phyloP scores from a whole-genome alignment of 1,140 invertebrate species.

The Trypoxylus dichotomus region DNA sequence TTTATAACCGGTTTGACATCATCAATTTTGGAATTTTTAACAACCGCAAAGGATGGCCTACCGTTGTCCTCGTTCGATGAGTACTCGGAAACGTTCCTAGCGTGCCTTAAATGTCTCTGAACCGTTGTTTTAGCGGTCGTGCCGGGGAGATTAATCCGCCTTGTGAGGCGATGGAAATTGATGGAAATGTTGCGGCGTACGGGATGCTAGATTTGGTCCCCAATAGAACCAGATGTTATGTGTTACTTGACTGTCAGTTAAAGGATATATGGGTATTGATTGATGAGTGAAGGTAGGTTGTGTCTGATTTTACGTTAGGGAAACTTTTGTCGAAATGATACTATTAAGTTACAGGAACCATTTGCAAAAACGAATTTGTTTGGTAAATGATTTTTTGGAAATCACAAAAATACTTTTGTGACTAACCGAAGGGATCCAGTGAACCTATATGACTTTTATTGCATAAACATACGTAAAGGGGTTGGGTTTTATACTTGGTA shows the following conservation, averaged over 20 bases:
- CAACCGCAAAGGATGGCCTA: neutral
- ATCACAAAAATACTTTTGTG: too few relatives aligned
- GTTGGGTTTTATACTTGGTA: too few relatives aligned
- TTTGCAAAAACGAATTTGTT: too few relatives aligned
- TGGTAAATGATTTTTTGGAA: too few relatives aligned
- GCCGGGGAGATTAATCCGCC: neutral
- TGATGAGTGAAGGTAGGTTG: too few relatives aligned
- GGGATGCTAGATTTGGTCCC: neutral
- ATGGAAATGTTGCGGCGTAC: neutral
- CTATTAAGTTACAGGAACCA: too few relatives aligned
- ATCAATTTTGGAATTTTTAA: neutral
- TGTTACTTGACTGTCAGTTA: neutral
- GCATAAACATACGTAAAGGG: too few relatives aligned
- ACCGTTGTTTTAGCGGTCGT: neutral
- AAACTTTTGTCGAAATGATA: too few relatives aligned
- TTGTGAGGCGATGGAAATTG: neutral
- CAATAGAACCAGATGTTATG: neutral
- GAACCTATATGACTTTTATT: too few relatives aligned
- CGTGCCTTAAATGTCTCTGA: neutral
- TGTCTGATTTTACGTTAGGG: too few relatives aligned
- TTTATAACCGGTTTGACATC: neutral
- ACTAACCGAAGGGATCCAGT: too few relatives aligned
- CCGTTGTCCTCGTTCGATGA: neutral
- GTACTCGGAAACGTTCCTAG: neutral
- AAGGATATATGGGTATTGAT: too few relatives aligned